A percentile compares a stretch with the other conserved stretches of the same genome.
These are phyloP conservation scores for Indri indri DNA, from an alignment of 2,113 vertebrate species.

Conservation along the genomic window DNA sequence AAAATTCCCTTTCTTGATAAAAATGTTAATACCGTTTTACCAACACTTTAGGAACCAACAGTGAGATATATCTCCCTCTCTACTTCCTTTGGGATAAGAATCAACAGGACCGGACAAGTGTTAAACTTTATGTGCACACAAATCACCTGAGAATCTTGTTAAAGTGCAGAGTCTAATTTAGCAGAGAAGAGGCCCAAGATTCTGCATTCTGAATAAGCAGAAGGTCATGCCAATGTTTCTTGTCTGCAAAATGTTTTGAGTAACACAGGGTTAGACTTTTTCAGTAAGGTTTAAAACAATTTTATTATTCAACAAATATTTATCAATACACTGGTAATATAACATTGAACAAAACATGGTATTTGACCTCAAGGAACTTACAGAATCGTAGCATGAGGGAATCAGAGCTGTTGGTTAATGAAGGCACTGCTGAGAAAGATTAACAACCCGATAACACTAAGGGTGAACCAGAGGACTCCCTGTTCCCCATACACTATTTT, in stretches of 20 bases:
- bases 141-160: background rate
- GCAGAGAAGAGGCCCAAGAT: fast-evolving
- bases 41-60: background rate
- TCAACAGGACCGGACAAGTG: background rate
- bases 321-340: background rate
- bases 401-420: background rate
- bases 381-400: background rate
- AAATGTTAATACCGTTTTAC: background rate
- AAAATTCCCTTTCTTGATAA: constrained; percentile 12
- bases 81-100: background rate
- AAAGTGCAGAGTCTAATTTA: background rate
- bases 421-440: background rate
- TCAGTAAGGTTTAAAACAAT: background rate
- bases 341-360: background rate
- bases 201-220: background rate
- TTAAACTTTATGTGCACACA: background rate
- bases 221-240: background rate
- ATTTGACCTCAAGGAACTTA: background rate
- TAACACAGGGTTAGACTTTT: background rate
- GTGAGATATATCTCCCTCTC: background rate
- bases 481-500: background rate
- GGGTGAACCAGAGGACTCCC: background rate
- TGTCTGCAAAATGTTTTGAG: background rate
- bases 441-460: background rate
- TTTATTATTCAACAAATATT: background rate